phyloP scores from a whole-genome alignment of 1,140 invertebrate species.

The Bombus impatiens region DNA sequence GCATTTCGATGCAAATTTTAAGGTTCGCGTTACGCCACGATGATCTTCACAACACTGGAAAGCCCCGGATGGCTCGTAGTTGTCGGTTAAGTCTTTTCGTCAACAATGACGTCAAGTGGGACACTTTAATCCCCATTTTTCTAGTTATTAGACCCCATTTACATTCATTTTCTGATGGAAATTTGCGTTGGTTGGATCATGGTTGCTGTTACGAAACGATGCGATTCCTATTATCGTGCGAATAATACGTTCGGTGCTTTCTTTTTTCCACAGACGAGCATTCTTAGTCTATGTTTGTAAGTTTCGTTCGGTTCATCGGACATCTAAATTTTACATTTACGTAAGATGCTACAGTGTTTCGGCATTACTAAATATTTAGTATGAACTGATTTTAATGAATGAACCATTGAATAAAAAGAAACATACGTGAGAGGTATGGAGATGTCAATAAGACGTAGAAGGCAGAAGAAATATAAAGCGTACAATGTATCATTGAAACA shows the following conservation, averaged over 20 bases:
- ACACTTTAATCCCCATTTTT: not conserved
- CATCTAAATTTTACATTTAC: not conserved
- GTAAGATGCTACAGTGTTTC: not conserved
- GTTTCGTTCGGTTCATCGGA: not conserved
- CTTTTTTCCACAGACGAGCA: no score
- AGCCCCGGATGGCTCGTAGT: not conserved
- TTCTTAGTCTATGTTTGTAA: no score
- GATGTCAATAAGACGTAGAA: no score
- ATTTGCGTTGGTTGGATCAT: not conserved
- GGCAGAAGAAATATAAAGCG: no score
- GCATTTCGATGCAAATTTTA: conserved; percentile 26
- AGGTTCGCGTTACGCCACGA: conserved; percentile 9
- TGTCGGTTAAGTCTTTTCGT: not conserved
- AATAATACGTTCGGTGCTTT: not conserved
- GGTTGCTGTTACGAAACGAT: not conserved
- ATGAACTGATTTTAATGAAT: no score
- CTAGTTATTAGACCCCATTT: not conserved
- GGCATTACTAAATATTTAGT: no score
- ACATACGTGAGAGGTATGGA: no score
- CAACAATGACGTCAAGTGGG: not conserved
- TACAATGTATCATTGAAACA: no score
- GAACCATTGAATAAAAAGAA: no score
- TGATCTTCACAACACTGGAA: not conserved
- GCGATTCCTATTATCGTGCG: not conserved
- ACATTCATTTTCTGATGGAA: not conserved